Base-by-base conservation (phyloP, 1,140 invertebrate species). In the Campoletis sonorensis region DNA sequence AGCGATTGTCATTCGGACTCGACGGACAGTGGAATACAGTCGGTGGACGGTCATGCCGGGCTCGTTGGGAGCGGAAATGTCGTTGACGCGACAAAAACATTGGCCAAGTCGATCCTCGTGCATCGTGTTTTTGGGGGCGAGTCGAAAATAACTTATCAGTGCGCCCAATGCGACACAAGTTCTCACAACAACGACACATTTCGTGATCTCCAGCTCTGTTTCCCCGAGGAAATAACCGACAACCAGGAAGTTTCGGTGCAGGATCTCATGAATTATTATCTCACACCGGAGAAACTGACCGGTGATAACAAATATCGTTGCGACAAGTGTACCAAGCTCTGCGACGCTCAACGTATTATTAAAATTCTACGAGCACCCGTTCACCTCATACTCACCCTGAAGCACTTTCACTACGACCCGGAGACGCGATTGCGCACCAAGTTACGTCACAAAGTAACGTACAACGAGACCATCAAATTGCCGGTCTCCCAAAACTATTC, bases 251-350 rank as follows among this genome's bases (percentile, higher is more conserved):
- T 94, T 73, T 94, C 93, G 13, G 94, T 96, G 8, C 94, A 96
- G 86, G 94, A 94, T 79, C 91, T 97, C 0, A 91, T 97, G 5
- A 94, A 96, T 64, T 95, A 94, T 86, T 97, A 96, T 88, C 94
- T 96, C 73, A 93, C 94, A 11, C 94, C 95, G 0, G 97, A 98
- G 86, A 94, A 94, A 71, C 89, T 98, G 7, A 93, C 93, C n/a
- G 96, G 95, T 0, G 96, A 97, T 70, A 97, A 97, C 88, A 94
- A 95, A 84, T 98, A 97, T 88, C 93, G 94, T 81, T 98, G 97
- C 92, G 94, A 95, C 82, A 94, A 94, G 33, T 98, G 97, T 88
- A 93, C 93, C 13, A 93, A 93, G 16, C 91, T 97, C 1, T 95
- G 95, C 37, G 96, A 97, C 86, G 97, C 96, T 0, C 95, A 96